phyloP scores from a whole-genome alignment of 2,888 invertebrate species.

The Phyllotreta cruciferae region DNA sequence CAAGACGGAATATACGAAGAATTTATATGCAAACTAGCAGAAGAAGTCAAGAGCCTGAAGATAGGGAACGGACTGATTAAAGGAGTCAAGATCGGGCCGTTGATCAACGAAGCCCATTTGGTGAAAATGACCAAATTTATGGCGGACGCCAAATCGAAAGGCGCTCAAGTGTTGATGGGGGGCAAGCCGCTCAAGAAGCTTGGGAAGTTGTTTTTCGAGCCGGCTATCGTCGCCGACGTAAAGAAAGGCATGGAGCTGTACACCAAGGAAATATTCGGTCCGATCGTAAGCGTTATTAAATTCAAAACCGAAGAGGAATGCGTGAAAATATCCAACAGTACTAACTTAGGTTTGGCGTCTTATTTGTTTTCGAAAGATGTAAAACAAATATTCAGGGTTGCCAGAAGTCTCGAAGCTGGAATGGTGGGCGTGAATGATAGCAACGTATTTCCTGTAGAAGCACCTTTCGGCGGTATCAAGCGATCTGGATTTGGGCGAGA shows the following conservation, averaged over 20 bases:
- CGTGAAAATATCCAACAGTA: constrained; percentile 81
- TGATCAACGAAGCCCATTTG: constrained; percentile 87
- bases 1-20: constrained; percentile 70
- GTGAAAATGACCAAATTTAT: constrained; percentile 82
- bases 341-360: constrained; percentile 86
- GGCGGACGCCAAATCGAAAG: constrained; percentile 78
- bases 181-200: too few relatives aligned
- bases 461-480: constrained; percentile 97
- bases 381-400: constrained; percentile 90
- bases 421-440: constrained; percentile 98
- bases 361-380: constrained; percentile 93
- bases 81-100: constrained; percentile 85
- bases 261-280: constrained; percentile 94
- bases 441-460: constrained; percentile 87
- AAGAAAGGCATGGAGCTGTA: constrained; percentile 81
- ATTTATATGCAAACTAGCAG: constrained; percentile 77
- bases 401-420: constrained; percentile 86
- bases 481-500: constrained; percentile 96
- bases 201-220: too few relatives aligned
- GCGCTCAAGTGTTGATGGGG: too few relatives aligned
- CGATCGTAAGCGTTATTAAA: constrained; percentile 84
- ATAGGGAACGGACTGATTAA: constrained; percentile 80
- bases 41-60: constrained; percentile 71
- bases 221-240: too few relatives aligned
- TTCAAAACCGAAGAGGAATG: constrained; percentile 91